A percentile compares a stretch with the other conserved stretches of the same genome.
phyloP scores from a whole-genome alignment of 2,113 vertebrate genomes.

The Anthoscopus minutus region DNA sequence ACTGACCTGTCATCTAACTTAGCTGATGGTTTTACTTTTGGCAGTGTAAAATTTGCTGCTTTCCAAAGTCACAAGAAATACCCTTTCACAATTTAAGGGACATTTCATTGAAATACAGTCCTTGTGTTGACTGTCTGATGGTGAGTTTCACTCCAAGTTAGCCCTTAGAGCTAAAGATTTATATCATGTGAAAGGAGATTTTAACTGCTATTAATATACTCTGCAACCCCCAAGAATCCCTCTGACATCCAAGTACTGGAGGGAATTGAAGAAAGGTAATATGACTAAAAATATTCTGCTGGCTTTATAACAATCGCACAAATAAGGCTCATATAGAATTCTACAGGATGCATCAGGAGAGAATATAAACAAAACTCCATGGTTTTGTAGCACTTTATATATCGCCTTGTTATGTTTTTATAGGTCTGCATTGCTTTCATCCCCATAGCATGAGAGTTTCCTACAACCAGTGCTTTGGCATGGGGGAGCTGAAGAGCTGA shows the following conservation, averaged over 20 bases:
- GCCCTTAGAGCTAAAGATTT: neutral
- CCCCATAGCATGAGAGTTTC: neutral
- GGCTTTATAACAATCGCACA: neutral
- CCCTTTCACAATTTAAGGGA: neutral
- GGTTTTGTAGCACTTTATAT: neutral
- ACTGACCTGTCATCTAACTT: no score
- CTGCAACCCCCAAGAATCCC: neutral
- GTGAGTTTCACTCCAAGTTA: neutral
- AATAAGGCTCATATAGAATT: neutral
- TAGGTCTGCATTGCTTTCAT: neutral
- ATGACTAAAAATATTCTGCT: neutral
- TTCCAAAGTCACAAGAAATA: neutral
- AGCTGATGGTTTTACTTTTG: neutral
- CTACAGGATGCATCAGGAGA: neutral
- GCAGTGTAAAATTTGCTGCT: neutral
- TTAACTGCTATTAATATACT: neutral
- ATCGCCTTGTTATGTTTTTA: neutral
- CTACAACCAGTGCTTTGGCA: neutral
- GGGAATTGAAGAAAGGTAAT: neutral
- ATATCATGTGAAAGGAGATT: neutral
- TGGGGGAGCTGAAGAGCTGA: neutral
- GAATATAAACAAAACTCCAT: neutral
- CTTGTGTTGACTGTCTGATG: rapidly evolving
- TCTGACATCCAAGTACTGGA: neutral
- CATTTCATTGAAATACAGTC: neutral